Conservation (phyloP, 1,140 invertebrate genomes). For the Nymphalis io region DNA sequence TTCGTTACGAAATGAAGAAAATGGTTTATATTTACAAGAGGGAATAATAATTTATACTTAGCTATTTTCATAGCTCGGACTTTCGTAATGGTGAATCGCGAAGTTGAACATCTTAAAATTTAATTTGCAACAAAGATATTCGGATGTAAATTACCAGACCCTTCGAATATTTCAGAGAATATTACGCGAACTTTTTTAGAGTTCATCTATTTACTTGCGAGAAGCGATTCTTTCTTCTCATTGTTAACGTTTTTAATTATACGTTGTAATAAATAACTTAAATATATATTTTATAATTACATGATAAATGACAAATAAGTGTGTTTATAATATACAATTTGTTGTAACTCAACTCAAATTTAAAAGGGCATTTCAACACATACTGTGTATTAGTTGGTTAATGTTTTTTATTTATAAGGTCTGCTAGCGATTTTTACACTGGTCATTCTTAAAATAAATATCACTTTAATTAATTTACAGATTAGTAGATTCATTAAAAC, state of each 20-base stretch:
- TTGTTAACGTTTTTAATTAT: neutral
- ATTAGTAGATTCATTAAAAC: too few relatives aligned
- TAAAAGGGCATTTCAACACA: too few relatives aligned
- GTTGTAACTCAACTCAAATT: too few relatives aligned
- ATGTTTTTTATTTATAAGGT: too few relatives aligned
- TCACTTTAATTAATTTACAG: too few relatives aligned
- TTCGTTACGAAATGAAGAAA: neutral
- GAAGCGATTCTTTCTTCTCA: neutral
- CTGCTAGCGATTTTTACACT: too few relatives aligned
- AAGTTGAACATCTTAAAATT: constrained; percentile 26
- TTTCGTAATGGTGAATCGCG: constrained; percentile 9
- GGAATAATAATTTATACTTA: constrained; percentile 6
- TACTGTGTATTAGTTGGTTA: too few relatives aligned
- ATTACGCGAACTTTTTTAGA: constrained; percentile 13
- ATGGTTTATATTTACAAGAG: neutral
- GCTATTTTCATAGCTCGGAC: constrained; percentile 11
- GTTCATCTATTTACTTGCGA: neutral
- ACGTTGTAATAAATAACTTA: neutral
- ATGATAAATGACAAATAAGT: too few relatives aligned
- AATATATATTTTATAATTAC: too few relatives aligned
- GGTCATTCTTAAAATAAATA: too few relatives aligned
- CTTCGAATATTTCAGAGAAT: constrained; percentile 21
- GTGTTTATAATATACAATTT: too few relatives aligned
- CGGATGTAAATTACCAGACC: constrained; percentile 14
- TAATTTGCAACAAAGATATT: constrained; percentile 21